Base-by-base conservation (phyloP, 2,888 invertebrate species). In the Drosophila mulleri region DNA sequence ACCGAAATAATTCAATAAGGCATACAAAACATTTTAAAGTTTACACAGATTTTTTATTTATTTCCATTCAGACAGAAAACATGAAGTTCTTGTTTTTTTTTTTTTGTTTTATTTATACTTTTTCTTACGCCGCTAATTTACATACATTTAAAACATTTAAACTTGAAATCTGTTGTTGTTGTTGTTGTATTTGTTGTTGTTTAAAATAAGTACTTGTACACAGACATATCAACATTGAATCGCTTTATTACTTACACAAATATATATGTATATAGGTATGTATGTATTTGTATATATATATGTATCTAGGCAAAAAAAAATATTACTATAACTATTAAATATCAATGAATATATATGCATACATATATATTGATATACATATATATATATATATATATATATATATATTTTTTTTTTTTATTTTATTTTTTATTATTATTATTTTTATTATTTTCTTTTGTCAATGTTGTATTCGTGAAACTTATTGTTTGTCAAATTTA, bases 201-300 rank as follows among this genome's bases (percentile, higher is more conserved):
- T 69, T 67, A 39, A 70, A 74, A 70, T 66, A 78, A 67, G 48
- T 67, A 72, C 68, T 77, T 84, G 79, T 78, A 82, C 82, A 82
- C 83, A 66, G 64, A 78, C 65, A 64, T 76, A 81, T 82, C 72
- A 82, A 82, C 82, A 86, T 67, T 74, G 50, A 80, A 80, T 80
- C 48, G 48, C 45, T 65, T 47, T 76, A 53, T 67, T 54, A 18
- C 54, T 26, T 41, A 54, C 12, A 54, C 2, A 26, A 37, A 41
- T 41, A 18, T 54, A 18, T 18, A 29, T 41, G 6, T 54, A 23
- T 41, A 26, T 54, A 39, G 29, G 29, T 54, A 41, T 41, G 7
- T 52, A 18, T 50, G 6, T 52, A 20, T 52, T 32, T 32, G 32
- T 20, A 26, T 39, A 16, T 50, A 29, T 32, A 11, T 53, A 37